A percentile compares a stretch with the other conserved stretches of the same genome.
These are phyloP conservation scores for Apodemia hepburni DNA, from an alignment of 2,888 invertebrate species.

Conservation along the genomic window DNA sequence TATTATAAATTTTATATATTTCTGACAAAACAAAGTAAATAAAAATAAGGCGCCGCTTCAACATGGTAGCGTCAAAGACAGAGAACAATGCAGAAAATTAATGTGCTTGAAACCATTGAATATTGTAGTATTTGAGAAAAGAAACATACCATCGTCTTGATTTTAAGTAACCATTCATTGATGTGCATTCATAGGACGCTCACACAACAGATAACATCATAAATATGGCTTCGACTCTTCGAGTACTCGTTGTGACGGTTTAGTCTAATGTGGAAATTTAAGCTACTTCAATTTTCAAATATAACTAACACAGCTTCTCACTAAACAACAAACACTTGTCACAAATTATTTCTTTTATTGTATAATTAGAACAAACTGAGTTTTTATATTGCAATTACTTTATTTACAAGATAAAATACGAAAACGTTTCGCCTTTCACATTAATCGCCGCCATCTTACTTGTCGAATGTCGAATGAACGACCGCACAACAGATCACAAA, in stretches of 20 bases:
- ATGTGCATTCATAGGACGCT: conserved; percentile 75
- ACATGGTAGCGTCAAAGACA: conserved; percentile 68
- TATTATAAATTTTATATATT: conserved; percentile 25
- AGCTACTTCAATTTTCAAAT: conserved; percentile 53
- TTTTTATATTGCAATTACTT: conserved; percentile 59
- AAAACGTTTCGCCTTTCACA: conserved; percentile 83
- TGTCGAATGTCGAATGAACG: conserved; percentile 76
- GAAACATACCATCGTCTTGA: conserved; percentile 71
- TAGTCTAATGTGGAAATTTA: conserved; percentile 76
- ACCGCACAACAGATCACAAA: conserved; percentile 81
- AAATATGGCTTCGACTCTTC: conserved; percentile 83
- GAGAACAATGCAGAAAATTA: conserved; percentile 56
- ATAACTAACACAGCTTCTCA: conserved; percentile 52
- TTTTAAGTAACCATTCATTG: conserved; percentile 64
- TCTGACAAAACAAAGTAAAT: conserved; percentile 35
- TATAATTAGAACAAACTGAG: conserved; percentile 44
- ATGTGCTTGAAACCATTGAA: conserved; percentile 39
- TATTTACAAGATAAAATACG: conserved; percentile 76
- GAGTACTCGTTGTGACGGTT: conserved; percentile 77
- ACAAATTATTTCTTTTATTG: conserved; percentile 39
- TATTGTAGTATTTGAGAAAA: conserved; percentile 37
- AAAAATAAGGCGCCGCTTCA: conserved; percentile 69
- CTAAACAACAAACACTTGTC: conserved; percentile 52
- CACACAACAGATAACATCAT: conserved; percentile 81
- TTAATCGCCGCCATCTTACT: conserved; percentile 83